These are phyloP conservation scores for Porites evermanni DNA, from an alignment of 92 coral and sea anemone species.

Conservation along the genomic window DNA sequence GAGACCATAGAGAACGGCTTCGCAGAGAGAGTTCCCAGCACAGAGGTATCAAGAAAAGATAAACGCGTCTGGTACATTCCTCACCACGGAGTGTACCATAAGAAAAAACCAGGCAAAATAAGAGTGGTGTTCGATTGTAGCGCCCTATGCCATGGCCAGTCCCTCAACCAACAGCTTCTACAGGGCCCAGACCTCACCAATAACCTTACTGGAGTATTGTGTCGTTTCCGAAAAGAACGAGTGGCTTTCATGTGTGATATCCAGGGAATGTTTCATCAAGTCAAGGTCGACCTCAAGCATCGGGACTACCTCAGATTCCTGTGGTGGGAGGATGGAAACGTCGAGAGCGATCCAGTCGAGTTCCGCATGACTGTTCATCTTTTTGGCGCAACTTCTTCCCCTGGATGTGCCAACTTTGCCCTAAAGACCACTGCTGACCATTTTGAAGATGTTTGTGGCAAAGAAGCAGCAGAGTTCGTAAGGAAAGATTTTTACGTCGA, in stretches of 20 bases:
- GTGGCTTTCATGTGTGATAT: background rate
- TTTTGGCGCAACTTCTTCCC: conserved; percentile 48
- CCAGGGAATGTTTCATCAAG: conserved; percentile 48
- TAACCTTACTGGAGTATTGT: conserved; percentile 28
- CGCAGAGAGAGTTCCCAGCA: background rate
- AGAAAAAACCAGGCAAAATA: background rate
- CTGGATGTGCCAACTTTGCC: conserved; percentile 49
- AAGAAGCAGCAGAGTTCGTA: no score
- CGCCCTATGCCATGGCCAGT: conserved; percentile 3
- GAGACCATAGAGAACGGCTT: background rate
- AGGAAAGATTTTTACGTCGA: conserved; percentile 55
- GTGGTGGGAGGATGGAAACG: conserved; percentile 45
- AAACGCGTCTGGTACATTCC: conserved; percentile 33
- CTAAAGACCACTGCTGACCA: conserved; percentile 15
- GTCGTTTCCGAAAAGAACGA: conserved; percentile 33
- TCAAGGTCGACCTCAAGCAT: conserved; percentile 20
- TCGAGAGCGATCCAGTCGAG: conserved; percentile 16
- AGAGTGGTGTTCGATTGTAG: background rate
- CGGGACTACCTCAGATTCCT: conserved; percentile 37
- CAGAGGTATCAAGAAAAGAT: background rate
- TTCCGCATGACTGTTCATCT: conserved; percentile 37
- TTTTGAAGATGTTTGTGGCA: no score
- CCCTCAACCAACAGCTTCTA: conserved; percentile 25
- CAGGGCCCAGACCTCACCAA: conserved; percentile 55
- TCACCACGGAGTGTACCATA: conserved; percentile 28